phyloP scores from a whole-genome alignment of 2,888 invertebrate species.

The Tortricodes alternella region DNA sequence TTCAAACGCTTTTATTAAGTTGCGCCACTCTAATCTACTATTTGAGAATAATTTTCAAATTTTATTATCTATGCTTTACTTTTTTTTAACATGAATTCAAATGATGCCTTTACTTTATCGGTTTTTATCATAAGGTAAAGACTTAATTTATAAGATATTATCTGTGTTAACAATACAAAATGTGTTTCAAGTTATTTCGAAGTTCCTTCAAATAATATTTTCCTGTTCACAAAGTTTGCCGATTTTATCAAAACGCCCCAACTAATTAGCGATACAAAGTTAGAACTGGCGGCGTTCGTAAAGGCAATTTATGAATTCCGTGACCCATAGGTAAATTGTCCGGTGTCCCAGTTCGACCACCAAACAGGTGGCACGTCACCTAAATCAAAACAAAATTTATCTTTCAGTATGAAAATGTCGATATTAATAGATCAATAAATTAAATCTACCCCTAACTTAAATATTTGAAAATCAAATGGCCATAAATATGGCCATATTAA shows the following conservation, averaged over 20 bases:
- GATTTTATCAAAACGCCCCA: constrained; percentile 12
- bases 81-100: constrained; percentile 2
- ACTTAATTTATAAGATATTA: background rate
- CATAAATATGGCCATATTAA: constrained; percentile 78
- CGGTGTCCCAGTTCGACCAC: constrained; percentile 16
- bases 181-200: background rate
- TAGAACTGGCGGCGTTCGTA: constrained; percentile 16
- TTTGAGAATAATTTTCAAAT: constrained; percentile 11
- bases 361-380: constrained; percentile 19
- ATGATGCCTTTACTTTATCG: background rate
- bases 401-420: constrained; percentile 45
- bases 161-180: background rate
- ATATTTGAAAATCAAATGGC: constrained; percentile 62
- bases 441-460: constrained; percentile 52
- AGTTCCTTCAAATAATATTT: background rate
- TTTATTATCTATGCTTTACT: constrained; percentile 7
- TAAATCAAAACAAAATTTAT: constrained; percentile 27
- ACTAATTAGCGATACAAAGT: constrained; percentile 18
- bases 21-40: constrained; percentile 14
- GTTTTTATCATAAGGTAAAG: background rate
- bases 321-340: background rate
- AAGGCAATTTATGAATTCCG: constrained; percentile 17
- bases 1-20: constrained; percentile 12
- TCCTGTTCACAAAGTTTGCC: constrained; percentile 6
- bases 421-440: constrained; percentile 66